phyloP scores from a whole-genome alignment of 2,888 invertebrate species.

The Drosophila eohydei region DNA sequence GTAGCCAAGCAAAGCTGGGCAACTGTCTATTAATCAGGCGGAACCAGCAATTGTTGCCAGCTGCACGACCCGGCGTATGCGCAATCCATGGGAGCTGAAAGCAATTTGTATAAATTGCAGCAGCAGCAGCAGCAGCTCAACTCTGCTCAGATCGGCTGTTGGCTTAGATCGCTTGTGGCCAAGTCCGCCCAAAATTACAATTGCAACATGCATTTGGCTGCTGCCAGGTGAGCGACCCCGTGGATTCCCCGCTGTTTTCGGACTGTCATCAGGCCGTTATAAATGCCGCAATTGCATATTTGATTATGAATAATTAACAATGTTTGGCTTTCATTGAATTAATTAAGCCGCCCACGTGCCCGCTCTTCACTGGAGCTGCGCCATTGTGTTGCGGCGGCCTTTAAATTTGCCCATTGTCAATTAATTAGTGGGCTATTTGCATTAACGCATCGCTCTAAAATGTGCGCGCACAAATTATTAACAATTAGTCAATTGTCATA shows the following conservation, averaged over 20 bases:
- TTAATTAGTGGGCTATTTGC: slow-evolving; percentile 69
- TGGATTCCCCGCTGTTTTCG: not conserved
- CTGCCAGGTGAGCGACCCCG: slow-evolving; percentile 9
- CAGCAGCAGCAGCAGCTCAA: slow-evolving; percentile 18
- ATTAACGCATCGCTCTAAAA: slow-evolving; percentile 31
- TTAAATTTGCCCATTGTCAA: slow-evolving; percentile 67
- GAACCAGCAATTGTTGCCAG: not conserved
- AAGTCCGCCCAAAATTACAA: slow-evolving; percentile 3
- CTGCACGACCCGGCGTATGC: slow-evolving; percentile 30
- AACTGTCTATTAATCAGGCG: slow-evolving; percentile 12
- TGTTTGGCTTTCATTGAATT: slow-evolving; percentile 79
- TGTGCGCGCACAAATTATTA: slow-evolving; percentile 52
- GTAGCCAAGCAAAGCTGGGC: slow-evolving; percentile 32
- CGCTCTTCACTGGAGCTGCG: not conserved
- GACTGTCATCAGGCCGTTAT: slow-evolving; percentile 50
- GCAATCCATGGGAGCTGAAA: slow-evolving; percentile 63
- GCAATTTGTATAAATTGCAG: slow-evolving; percentile 77
- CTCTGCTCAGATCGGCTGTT: slow-evolving; percentile 31
- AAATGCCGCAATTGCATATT: slow-evolving; percentile 73
- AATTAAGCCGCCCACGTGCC: slow-evolving; percentile 50
- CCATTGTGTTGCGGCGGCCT: slow-evolving; percentile 38
- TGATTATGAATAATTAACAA: slow-evolving; percentile 80
- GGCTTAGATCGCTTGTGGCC: slow-evolving; percentile 7
- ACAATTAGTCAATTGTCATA: slow-evolving; percentile 68
- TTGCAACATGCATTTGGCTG: not conserved